Evolutionary conservation across 2,888 invertebrate genomes (phyloP), one percentile per base, ranked within the genome.

Genomic region (Drymonia ruficornis): DNA sequence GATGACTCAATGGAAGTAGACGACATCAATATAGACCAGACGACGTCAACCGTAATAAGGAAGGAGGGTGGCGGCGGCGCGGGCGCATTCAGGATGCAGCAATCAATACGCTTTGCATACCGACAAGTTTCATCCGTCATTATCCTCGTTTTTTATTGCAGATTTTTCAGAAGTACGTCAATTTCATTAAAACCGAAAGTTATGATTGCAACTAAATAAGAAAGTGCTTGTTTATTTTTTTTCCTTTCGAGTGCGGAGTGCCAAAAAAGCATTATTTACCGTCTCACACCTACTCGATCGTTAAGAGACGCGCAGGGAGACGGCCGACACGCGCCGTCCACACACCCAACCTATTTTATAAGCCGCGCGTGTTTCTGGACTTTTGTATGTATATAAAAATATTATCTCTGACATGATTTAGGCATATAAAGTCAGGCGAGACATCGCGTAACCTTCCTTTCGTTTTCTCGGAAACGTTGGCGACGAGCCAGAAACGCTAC

Each of bases 371-470:
- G 66, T 72, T 68, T 69, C 70, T 72, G 69, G 51, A 51, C 53
- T 76, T 72, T 71, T 72, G 65, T 67, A 74, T 73, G 70, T 67
- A 68, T 76, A 72, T 80, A 68, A 76, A 87, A 89, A 86, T 85
- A 83, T 84, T 83, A 86, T 87, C 79, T 84, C 75, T 75, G 82
- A 84, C 80, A 85, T 87, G 83, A 89, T 90, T 91, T 91, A 87
- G 87, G 89, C 87, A 86, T 91, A 87, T 89, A 87, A 86, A 89
- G 83, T 80, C 84, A 81, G 84, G 84, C 90, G 89, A 91, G 89
- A 90, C 91, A 81, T 88, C 89, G 81, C 84, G 86, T 91, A 91
- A 91, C 90, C 90, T 91, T 92, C 91, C 79, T 86, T 81, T 77
- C 83, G 76, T 74, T 83, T 91, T 91, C 91, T 91, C 86, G 90